phyloP scores from a whole-genome alignment of 2,797 vertebrate species.

The Cossypha dichroa region DNA sequence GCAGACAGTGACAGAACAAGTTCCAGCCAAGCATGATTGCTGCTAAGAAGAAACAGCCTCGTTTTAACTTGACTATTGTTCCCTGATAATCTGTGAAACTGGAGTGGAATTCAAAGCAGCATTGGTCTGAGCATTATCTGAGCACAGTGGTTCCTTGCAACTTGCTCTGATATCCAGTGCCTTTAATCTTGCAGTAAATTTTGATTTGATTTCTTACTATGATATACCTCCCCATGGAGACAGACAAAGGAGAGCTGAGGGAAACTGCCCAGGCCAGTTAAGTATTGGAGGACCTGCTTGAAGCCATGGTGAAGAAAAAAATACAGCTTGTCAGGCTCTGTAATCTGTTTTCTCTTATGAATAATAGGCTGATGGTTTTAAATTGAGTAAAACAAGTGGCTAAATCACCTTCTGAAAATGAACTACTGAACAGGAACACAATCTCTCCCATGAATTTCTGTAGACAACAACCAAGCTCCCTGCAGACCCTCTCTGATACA shows the following conservation, averaged over 20 bases:
- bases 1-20: neutral
- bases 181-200: constrained; percentile 18
- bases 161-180: neutral
- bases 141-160: neutral
- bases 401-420: constrained; percentile 6
- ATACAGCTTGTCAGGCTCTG: neutral
- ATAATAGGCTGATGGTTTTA: neutral
- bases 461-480: neutral
- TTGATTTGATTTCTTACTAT: neutral
- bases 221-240: neutral
- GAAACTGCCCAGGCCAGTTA: neutral
- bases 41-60: neutral
- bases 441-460: neutral
- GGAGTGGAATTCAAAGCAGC: constrained; percentile 7
- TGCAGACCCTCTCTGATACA: neutral
- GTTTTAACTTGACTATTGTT: neutral
- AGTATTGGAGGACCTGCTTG: neutral
- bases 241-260: neutral
- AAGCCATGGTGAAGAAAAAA: neutral
- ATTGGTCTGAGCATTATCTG: neutral
- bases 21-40: neutral
- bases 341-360: neutral
- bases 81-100: neutral
- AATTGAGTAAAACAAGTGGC: constrained; percentile 20
- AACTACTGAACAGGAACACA: neutral